phyloP scores from a whole-genome alignment of 1,140 invertebrate species.

The Lethrus apterus region DNA sequence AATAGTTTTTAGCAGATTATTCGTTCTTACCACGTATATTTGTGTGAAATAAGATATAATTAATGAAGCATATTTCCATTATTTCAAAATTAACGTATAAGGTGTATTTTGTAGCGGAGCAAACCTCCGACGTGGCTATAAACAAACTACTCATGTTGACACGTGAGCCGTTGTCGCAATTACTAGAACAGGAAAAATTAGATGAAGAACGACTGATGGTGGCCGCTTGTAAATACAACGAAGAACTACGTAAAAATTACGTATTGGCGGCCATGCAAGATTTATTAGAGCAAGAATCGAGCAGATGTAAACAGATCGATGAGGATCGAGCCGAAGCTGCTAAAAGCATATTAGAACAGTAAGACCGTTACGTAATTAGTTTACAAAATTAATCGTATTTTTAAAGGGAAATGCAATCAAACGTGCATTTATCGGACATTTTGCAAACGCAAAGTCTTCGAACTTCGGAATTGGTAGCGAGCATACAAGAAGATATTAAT shows the following conservation, averaged over 20 bases:
- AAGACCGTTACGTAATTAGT: conserved; percentile 12
- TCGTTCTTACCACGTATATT: too few species aligned
- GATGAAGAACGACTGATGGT: conserved; percentile 48
- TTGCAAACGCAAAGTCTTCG: conserved; percentile 54
- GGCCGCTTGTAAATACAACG: conserved; percentile 28
- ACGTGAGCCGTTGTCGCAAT: conserved; percentile 50
- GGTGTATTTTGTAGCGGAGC: conserved; percentile 51
- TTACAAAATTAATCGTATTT: conserved; percentile 15
- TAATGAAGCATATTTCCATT: too few species aligned
- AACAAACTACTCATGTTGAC: conserved; percentile 53
- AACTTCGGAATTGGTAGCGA: conserved; percentile 49
- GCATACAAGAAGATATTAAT: conserved; percentile 57
- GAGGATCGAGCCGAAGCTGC: conserved; percentile 30
- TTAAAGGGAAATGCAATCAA: conserved; percentile 50
- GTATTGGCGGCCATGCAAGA: conserved; percentile 58
- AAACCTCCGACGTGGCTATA: conserved; percentile 56
- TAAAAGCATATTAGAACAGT: conserved; percentile 35
- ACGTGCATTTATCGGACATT: conserved; percentile 50
- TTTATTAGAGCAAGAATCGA: conserved; percentile 53
- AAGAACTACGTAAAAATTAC: conserved; percentile 42
- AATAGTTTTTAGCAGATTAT: too few species aligned
- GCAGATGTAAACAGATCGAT: conserved; percentile 32
- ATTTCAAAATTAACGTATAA: too few species aligned
- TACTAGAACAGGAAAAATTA: conserved; percentile 55
- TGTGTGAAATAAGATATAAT: too few species aligned